Percentiles rank a stretch among this genome's conserved stretches.
Conservation (phyloP, 2,113 vertebrate genomes). For the Scomber colias region DNA sequence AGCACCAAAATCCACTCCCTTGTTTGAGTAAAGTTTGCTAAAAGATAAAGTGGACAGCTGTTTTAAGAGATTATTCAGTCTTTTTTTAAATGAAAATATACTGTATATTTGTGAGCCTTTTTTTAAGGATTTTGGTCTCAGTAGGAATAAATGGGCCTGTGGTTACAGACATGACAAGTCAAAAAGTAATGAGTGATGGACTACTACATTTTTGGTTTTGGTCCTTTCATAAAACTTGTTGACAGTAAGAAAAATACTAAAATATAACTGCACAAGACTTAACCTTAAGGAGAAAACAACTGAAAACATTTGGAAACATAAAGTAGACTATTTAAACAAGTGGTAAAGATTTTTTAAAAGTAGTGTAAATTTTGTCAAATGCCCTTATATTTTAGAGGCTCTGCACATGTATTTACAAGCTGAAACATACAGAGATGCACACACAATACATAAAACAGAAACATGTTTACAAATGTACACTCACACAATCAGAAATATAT, state of each 20-base stretch:
- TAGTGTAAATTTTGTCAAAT: background rate
- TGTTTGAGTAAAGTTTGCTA: background rate
- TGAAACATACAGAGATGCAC: background rate
- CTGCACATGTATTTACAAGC: background rate
- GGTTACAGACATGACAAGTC: slow-evolving; percentile 10
- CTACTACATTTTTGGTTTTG: background rate
- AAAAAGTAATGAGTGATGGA: background rate
- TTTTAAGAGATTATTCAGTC: background rate
- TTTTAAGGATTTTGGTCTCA: background rate
- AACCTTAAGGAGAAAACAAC: background rate
- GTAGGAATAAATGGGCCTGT: background rate
- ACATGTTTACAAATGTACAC: background rate
- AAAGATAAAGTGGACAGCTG: background rate
- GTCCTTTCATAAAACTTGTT: background rate
- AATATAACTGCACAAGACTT: background rate
- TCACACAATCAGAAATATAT: background rate
- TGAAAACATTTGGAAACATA: background rate
- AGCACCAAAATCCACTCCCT: slow-evolving; percentile 3
- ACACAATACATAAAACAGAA: background rate
- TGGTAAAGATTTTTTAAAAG: background rate
- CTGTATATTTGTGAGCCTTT: background rate
- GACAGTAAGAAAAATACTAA: background rate
- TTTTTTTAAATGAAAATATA: background rate
- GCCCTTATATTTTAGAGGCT: background rate
- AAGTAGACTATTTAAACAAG: background rate